These are phyloP conservation scores for Semicossyphus pulcher DNA, from an alignment of 2,113 vertebrate genomes.

Conservation along the genomic window DNA sequence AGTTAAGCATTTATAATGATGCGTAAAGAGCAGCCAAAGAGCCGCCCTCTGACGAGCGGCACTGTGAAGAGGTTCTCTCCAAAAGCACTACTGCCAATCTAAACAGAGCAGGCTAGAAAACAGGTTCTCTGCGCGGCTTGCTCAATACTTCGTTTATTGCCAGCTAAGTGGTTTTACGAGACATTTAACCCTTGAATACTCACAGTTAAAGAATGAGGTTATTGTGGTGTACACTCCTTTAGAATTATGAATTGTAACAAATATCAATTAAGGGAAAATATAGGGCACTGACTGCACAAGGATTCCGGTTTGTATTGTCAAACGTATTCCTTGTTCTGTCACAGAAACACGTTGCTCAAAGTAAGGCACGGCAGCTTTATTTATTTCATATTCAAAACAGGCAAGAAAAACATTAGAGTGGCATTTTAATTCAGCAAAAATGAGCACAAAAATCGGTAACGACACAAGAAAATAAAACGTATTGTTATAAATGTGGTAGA, in stretches of 20 bases:
- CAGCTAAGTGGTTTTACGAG: neutral
- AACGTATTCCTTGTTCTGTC: neutral
- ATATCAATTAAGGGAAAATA: too few relatives aligned
- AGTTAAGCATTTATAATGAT: slow-evolving; percentile 71
- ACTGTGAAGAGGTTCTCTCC: slow-evolving; percentile 11
- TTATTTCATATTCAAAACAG: too few relatives aligned
- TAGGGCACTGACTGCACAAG: too few relatives aligned
- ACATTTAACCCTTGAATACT: neutral
- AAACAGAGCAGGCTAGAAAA: slow-evolving; percentile 17
- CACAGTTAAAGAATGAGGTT: neutral
- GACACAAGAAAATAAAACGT: too few relatives aligned
- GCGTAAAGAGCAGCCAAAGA: slow-evolving; percentile 57
- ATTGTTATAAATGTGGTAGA: too few relatives aligned
- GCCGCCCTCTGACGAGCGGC: slow-evolving; percentile 71
- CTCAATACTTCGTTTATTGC: neutral
- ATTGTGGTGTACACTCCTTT: too few relatives aligned
- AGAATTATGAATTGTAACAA: neutral
- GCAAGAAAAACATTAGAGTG: too few relatives aligned
- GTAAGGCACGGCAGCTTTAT: too few relatives aligned
- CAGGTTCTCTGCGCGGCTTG: neutral
- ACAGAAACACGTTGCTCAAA: neutral
- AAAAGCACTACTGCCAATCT: neutral
- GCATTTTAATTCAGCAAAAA: too few relatives aligned
- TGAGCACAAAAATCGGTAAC: too few relatives aligned
- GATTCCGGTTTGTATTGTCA: too few relatives aligned